phyloP scores from a whole-genome alignment of 2,113 vertebrate genomes.

The Mustelus asterias region DNA sequence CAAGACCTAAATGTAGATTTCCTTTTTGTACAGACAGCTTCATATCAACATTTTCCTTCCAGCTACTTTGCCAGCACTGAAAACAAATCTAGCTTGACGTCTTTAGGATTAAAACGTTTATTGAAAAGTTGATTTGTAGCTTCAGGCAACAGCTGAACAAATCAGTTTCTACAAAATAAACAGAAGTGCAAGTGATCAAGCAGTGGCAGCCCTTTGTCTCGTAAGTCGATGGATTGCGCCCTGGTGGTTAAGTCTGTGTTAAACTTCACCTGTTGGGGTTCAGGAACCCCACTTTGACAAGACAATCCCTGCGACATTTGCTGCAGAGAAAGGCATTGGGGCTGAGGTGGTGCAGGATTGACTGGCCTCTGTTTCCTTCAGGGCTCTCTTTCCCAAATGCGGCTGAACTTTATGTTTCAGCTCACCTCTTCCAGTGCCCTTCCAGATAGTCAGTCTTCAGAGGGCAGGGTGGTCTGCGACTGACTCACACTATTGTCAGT shows the following conservation, averaged over 20 bases:
- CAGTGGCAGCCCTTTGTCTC: not conserved
- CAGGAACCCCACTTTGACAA: too few species aligned
- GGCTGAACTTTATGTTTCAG: not conserved
- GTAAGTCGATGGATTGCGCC: not conserved
- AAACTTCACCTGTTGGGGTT: not conserved
- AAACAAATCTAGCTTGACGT: not conserved
- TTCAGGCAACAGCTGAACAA: not conserved
- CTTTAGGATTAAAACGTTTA: slow-evolving; percentile 5
- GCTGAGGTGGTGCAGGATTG: not conserved
- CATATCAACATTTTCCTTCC: not conserved
- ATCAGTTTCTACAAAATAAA: not conserved
- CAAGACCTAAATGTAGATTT: not conserved
- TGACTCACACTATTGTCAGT: not conserved
- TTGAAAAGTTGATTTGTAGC: slow-evolving; percentile 24
- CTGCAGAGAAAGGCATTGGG: not conserved
- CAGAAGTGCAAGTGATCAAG: not conserved
- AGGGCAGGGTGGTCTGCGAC: not conserved
- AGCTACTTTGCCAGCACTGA: not conserved
- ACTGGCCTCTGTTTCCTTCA: not conserved
- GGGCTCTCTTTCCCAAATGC: not conserved
- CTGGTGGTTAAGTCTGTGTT: not conserved
- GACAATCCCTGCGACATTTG: not conserved
- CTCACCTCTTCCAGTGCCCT: not conserved
- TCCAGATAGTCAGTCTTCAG: not conserved
- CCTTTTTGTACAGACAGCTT: not conserved